These are phyloP conservation scores for Drosophila pachea DNA, from an alignment of 1,140 invertebrate species.

Conservation along the genomic window DNA sequence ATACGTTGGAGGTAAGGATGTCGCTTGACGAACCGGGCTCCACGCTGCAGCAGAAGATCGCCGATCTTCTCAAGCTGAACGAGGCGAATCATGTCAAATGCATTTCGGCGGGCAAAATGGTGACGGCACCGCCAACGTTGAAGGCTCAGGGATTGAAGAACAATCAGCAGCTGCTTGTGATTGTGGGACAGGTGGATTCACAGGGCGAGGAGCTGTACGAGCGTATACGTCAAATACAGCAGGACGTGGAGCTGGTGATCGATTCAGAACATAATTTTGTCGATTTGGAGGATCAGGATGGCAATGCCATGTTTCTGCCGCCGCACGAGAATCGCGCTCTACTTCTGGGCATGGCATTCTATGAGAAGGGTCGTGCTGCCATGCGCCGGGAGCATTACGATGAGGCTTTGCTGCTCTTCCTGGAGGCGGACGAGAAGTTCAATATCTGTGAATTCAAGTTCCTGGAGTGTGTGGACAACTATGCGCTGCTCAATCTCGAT, in stretches of 20 bases:
- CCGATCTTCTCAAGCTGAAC: conserved; percentile 77
- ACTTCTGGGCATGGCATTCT: conserved; percentile 86
- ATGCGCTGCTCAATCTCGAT: conserved; percentile 88
- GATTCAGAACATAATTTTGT: conserved; percentile 56
- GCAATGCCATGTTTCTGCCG: conserved; percentile 85
- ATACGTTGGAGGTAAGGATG: conserved; percentile 60
- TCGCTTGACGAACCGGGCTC: conserved; percentile 75
- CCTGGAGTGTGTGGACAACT: conserved; percentile 87
- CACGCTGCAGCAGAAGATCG: conserved; percentile 81
- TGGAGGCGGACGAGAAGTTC: conserved; percentile 88
- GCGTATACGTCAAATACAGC: conserved; percentile 59
- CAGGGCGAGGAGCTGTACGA: conserved; percentile 57
- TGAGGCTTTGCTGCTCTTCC: conserved; percentile 84
- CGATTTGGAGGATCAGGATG: conserved; percentile 87
- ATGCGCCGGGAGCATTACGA: conserved; percentile 84
- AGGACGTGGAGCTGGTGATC: conserved; percentile 65
- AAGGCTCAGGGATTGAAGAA: conserved; percentile 82
- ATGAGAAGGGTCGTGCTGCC: conserved; percentile 86
- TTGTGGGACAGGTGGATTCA: conserved; percentile 78
- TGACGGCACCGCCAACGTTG: conserved; percentile 80
- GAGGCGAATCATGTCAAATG: conserved; percentile 81
- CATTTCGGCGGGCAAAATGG: conserved; percentile 83
- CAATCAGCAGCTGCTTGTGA: conserved; percentile 84
- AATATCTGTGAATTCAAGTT: conserved; percentile 84
- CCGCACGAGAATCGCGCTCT: conserved; percentile 83